These are phyloP conservation scores for Pogonocichla stellata DNA, from an alignment of 2,113 vertebrate species.

Conservation along the genomic window DNA sequence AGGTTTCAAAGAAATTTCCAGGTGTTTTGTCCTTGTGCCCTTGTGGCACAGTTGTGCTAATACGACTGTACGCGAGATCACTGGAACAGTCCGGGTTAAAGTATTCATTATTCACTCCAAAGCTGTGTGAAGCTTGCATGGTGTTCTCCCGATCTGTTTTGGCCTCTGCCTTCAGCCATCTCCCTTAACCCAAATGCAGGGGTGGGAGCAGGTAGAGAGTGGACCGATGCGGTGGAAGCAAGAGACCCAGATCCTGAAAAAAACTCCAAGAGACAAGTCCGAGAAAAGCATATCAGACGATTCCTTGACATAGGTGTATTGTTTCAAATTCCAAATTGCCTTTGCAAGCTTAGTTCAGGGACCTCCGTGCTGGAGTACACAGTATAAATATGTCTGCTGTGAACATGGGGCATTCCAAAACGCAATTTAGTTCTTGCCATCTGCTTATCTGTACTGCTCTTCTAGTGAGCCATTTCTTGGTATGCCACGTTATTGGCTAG, in stretches of 20 bases:
- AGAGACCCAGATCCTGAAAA: no score
- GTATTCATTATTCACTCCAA: neutral
- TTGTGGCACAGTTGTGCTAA: neutral
- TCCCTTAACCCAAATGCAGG: neutral
- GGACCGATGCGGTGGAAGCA: neutral
- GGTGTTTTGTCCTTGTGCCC: neutral
- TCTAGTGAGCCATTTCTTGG: neutral
- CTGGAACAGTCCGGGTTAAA: neutral
- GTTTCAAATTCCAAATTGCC: neutral
- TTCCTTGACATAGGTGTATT: neutral
- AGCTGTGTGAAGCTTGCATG: neutral
- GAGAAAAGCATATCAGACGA: rapidly evolving
- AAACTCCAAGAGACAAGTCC: rapidly evolving
- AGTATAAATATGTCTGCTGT: neutral
- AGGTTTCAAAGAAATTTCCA: neutral
- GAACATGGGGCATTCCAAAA: neutral
- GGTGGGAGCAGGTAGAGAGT: neutral
- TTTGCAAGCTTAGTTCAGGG: neutral
- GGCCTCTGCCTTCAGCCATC: neutral
- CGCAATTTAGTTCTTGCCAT: neutral
- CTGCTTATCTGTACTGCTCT: neutral
- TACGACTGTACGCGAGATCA: neutral
- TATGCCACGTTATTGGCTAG: neutral
- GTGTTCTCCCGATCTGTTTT: neutral
- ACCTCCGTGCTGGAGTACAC: neutral